Conservation (phyloP, 2,113 vertebrate genomes). For the Pseudopodoces humilis region DNA sequence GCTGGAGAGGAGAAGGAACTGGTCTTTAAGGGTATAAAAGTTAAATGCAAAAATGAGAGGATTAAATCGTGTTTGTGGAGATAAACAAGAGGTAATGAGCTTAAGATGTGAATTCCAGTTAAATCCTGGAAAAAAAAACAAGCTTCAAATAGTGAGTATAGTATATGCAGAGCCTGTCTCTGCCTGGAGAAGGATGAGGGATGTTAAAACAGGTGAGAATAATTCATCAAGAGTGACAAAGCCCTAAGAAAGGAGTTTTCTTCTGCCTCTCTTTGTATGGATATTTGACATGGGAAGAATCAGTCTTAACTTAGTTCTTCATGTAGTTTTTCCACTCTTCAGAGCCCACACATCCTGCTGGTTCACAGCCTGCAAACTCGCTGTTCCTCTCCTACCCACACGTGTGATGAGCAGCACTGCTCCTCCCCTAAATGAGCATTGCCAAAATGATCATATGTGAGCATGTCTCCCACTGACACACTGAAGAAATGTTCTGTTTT, state of each 20-base stretch:
- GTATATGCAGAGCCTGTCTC: background rate
- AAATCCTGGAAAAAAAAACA: background rate
- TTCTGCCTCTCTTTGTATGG: background rate
- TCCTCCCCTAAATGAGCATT: background rate
- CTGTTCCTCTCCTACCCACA: background rate
- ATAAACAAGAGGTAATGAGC: background rate
- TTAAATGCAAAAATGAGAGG: background rate
- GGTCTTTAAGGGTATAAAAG: background rate
- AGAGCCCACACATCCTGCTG: background rate
- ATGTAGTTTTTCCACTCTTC: background rate
- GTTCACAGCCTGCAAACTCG: fast-evolving
- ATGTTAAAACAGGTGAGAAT: background rate
- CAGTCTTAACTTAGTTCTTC: background rate
- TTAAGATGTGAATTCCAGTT: background rate
- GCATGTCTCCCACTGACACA: background rate
- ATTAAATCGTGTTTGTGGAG: background rate
- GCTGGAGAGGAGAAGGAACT: background rate
- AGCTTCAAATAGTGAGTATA: background rate
- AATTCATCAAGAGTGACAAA: background rate
- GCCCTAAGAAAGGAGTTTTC: background rate
- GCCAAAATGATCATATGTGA: background rate
- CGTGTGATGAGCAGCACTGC: fast-evolving
- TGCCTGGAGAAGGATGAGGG: background rate
- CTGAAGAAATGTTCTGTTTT: background rate
- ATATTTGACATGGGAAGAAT: background rate